A percentile compares a stretch with the other conserved stretches of the same genome.
These are phyloP conservation scores for Muscina levida DNA, from an alignment of 2,888 invertebrate genomes.

Conservation along the genomic window DNA sequence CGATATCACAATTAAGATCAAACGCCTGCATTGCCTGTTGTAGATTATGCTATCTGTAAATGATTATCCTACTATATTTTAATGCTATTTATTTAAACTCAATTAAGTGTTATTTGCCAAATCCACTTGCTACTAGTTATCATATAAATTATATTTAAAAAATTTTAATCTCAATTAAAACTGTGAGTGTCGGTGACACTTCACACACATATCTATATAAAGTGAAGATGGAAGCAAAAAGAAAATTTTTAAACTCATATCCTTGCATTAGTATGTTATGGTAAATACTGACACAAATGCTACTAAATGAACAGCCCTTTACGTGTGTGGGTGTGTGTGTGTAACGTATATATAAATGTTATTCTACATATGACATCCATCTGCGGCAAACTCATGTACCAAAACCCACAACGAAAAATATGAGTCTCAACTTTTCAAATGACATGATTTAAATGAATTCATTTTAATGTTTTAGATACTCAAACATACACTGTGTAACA, in stretches of 20 bases:
- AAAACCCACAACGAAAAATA: background rate
- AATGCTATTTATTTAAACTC: too few species aligned
- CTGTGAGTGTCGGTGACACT: conserved; percentile 23
- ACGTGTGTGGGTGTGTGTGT: too few species aligned
- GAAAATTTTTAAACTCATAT: background rate
- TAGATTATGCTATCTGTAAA: too few species aligned
- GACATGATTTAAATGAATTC: conserved; percentile 17
- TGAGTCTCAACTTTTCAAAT: background rate
- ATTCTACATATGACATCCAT: too few species aligned
- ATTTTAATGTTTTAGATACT: conserved; percentile 1
- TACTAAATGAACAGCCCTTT: background rate
- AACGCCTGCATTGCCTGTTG: too few species aligned
- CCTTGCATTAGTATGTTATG: background rate
- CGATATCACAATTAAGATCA: too few species aligned
- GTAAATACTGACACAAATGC: background rate
- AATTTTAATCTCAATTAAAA: conserved; percentile 29
- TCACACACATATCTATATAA: conserved; percentile 1
- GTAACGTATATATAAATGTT: too few species aligned
- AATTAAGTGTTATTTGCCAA: too few species aligned
- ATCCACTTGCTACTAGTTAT: too few species aligned
- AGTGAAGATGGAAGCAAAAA: background rate
- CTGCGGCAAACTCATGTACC: background rate
- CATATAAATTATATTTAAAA: conserved; percentile 29
- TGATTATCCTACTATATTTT: too few species aligned
- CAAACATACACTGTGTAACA: background rate